Evolutionary conservation across 2,113 vertebrate species (phyloP).

Genomic region (Pavo muticus): DNA sequence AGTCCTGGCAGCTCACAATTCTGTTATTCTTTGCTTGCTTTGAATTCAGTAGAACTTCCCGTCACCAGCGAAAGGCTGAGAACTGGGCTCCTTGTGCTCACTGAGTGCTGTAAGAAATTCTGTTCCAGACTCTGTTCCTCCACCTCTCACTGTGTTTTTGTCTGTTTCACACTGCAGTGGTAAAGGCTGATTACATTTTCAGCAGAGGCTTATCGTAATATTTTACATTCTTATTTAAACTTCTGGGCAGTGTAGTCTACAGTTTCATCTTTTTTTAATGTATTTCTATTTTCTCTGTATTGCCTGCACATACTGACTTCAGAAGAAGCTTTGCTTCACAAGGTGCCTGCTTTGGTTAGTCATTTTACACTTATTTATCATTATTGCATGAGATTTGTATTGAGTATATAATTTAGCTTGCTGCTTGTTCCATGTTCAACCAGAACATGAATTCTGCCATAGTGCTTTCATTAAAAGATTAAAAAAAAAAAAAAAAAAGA

Average conservation of each 20-base stretch:
- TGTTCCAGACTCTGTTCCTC: slow-evolving; percentile 10
- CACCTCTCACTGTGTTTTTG: not conserved
- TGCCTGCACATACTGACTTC: slow-evolving; percentile 47
- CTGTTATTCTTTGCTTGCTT: not conserved
- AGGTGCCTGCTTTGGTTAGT: slow-evolving; percentile 59
- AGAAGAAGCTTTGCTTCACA: slow-evolving; percentile 54
- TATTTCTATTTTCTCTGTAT: slow-evolving; percentile 56
- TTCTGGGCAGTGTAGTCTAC: slow-evolving; percentile 45
- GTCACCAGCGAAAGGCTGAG: not conserved
- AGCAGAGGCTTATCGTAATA: slow-evolving; percentile 54
- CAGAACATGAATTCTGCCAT: slow-evolving; percentile 17
- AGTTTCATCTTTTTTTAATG: slow-evolving; percentile 63
- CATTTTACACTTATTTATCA: slow-evolving; percentile 68
- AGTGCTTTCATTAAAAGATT: not conserved
- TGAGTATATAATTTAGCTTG: slow-evolving; percentile 40
- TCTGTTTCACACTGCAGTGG: not conserved
- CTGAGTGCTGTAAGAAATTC: not conserved
- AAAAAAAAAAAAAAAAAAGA: not conserved
- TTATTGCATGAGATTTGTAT: slow-evolving; percentile 37
- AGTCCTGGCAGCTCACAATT: not conserved
- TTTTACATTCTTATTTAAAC: slow-evolving; percentile 72
- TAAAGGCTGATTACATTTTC: slow-evolving; percentile 31
- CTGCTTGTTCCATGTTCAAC: slow-evolving; percentile 15
- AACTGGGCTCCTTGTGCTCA: not conserved
- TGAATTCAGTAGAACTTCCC: not conserved